These are phyloP conservation scores for Phyllotreta cruciferae DNA, from an alignment of 2,888 invertebrate genomes.

Conservation along the genomic window DNA sequence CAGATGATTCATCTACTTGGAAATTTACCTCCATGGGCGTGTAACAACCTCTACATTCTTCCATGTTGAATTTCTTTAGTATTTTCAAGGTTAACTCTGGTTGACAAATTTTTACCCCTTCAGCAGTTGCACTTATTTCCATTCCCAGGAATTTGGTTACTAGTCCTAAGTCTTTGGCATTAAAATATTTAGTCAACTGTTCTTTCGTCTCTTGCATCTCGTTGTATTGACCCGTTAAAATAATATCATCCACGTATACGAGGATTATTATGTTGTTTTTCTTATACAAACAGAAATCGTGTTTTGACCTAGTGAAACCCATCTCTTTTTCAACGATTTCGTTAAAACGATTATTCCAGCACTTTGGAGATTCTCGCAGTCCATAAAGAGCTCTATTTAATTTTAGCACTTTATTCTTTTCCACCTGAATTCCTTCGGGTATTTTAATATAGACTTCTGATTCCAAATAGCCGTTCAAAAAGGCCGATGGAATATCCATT, in stretches of 20 bases:
- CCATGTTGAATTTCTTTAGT: constrained; percentile 31
- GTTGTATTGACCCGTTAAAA: constrained; percentile 24
- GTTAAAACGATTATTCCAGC: constrained; percentile 35
- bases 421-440: constrained; percentile 23
- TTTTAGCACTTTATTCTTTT: constrained; percentile 24
- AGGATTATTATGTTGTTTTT: constrained; percentile 25
- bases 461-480: constrained; percentile 36
- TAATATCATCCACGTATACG: constrained; percentile 33
- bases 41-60: constrained; percentile 14
- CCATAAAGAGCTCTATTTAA: constrained; percentile 23
- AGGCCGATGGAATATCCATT: constrained; percentile 39
- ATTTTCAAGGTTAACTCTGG: constrained; percentile 32
- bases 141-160: constrained; percentile 34
- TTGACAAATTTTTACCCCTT: constrained; percentile 29
- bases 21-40: constrained; percentile 29
- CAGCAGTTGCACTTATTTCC: constrained; percentile 25
- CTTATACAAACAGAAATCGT: constrained; percentile 36
- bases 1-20: constrained; percentile 28
- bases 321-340: constrained; percentile 28
- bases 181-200: constrained; percentile 27
- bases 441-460: constrained; percentile 32
- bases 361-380: constrained; percentile 24
- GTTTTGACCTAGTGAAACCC: constrained; percentile 29
- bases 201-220: constrained; percentile 21
- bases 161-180: constrained; percentile 28